phyloP scores from a whole-genome alignment of 2,797 vertebrate genomes.

The Danio albolineatus region DNA sequence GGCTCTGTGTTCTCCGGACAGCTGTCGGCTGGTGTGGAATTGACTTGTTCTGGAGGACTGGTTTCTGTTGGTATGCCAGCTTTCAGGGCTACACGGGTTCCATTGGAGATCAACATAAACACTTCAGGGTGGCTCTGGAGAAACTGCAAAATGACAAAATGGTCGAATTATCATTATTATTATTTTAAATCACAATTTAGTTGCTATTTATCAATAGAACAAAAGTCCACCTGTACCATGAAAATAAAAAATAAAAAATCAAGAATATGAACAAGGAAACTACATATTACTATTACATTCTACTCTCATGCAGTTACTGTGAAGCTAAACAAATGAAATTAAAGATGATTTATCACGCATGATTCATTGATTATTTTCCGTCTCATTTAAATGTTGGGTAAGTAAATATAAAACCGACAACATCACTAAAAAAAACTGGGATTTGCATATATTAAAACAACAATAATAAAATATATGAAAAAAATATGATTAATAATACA shows the following conservation, averaged over 20 bases:
- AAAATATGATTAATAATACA: too few species aligned
- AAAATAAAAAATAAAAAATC: not conserved
- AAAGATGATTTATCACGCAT: too few species aligned
- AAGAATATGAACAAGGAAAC: not conserved
- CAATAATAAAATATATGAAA: too few species aligned
- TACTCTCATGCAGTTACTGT: too few species aligned
- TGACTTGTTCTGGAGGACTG: not conserved
- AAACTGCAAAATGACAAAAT: constrained; percentile 77
- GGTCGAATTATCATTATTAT: not conserved
- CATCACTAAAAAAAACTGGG: too few species aligned
- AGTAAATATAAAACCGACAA: too few species aligned
- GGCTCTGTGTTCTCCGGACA: constrained; percentile 21
- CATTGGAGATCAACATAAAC: constrained; percentile 85
- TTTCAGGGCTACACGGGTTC: constrained; percentile 83
- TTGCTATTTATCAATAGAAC: too few species aligned
- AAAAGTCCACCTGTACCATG: not conserved
- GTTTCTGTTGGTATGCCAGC: constrained; percentile 51
- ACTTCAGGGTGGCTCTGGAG: constrained; percentile 86
- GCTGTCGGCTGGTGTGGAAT: not conserved
- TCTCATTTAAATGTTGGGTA: too few species aligned
- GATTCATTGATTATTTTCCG: too few species aligned
- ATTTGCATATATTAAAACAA: too few species aligned
- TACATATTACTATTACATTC: not conserved
- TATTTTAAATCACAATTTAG: not conserved
- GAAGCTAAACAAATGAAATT: too few species aligned